Evolutionary conservation across 2,888 invertebrate species (phyloP).

Genomic region (Colletes collaris): DNA sequence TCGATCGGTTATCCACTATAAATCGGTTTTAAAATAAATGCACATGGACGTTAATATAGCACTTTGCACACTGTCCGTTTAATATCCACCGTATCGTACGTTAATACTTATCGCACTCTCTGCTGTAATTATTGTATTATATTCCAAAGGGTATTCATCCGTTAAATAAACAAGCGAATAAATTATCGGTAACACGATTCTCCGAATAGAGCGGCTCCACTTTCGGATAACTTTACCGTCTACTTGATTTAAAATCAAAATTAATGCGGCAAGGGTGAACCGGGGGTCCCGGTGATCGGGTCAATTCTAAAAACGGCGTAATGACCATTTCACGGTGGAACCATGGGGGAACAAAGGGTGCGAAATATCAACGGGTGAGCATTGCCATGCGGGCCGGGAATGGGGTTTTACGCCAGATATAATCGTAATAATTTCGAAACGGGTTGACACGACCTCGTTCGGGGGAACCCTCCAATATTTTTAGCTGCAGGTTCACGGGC

Average conservation of each 20-base stretch:
- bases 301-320: constrained; percentile 75
- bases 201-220: background rate
- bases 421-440: constrained; percentile 74
- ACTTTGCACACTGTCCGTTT: no score
- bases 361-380: constrained; percentile 72
- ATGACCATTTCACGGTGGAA: constrained; percentile 78
- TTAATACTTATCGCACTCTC: no score
- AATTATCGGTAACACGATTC: background rate
- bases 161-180: background rate
- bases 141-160: background rate
- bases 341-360: constrained; percentile 68
- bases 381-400: constrained; percentile 71
- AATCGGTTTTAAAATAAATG: constrained; percentile 38
- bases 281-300: constrained; percentile 33
- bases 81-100: no score
- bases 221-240: no score
- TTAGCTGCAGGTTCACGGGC: constrained; percentile 50
- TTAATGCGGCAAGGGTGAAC: constrained; percentile 61
- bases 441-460: constrained; percentile 48
- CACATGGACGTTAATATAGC: constrained; percentile 27
- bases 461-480: constrained; percentile 54
- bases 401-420: constrained; percentile 76
- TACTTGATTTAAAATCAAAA: constrained; percentile 60
- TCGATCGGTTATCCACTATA: constrained; percentile 33
- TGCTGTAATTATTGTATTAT: no score